Conservation (phyloP, 1,140 invertebrate species). For the Whitmania pigra region DNA sequence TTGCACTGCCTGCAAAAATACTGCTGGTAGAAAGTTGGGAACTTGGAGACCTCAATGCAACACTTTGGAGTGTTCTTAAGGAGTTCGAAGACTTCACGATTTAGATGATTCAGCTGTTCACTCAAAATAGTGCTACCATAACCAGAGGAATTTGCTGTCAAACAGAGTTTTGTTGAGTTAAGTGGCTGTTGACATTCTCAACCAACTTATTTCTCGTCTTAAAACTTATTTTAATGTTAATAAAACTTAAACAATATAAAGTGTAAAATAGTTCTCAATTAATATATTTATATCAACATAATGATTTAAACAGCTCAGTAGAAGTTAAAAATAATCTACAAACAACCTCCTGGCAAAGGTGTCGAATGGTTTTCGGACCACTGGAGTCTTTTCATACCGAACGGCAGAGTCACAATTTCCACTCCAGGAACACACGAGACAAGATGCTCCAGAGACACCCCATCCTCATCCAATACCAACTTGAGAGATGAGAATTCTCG, state of each 20-base stretch:
- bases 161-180: neutral
- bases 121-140: slow-evolving; percentile 29
- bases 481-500: slow-evolving; percentile 50
- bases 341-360: neutral
- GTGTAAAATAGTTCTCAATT: neutral
- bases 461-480: slow-evolving; percentile 43
- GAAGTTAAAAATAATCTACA: neutral
- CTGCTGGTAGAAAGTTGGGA: slow-evolving; percentile 87
- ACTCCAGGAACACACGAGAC: slow-evolving; percentile 67
- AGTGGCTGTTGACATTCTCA: neutral
- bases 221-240: too few relatives aligned
- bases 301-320: neutral
- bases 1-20: slow-evolving; percentile 85
- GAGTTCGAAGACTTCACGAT: slow-evolving; percentile 66
- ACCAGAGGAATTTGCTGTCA: neutral
- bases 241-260: too few relatives aligned
- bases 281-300: neutral
- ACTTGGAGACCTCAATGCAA: slow-evolving; percentile 62
- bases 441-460: slow-evolving; percentile 71
- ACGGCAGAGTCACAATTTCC: slow-evolving; percentile 46
- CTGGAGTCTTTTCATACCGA: slow-evolving; percentile 44
- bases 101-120: slow-evolving; percentile 47
- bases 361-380: slow-evolving; percentile 42
- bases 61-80: slow-evolving; percentile 62
- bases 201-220: too few relatives aligned